Evolutionary conservation across 2,888 invertebrate species (phyloP), one percentile per base, ranked within the genome.

Genomic region (Buathra laborator): DNA sequence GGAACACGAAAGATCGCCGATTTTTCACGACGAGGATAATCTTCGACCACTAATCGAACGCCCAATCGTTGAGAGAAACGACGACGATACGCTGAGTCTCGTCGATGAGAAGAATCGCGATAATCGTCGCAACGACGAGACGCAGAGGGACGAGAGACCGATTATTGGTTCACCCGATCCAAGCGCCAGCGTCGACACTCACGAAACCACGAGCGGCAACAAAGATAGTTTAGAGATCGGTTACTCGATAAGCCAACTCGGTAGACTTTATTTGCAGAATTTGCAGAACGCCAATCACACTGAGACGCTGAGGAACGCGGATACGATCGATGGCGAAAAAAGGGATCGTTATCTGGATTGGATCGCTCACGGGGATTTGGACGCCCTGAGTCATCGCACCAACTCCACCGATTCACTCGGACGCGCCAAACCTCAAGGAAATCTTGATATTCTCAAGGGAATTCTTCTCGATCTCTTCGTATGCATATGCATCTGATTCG

Each of bases 381-480:
- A 91, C 29, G 86, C 89, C 29, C 81, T 90, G 3, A 93, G 90
- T 75, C 90, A 89, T 66, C 89, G 90, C 9, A 90, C 89, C 5
- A 92, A 90, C 59, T 91, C 91, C 7, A 91, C 89, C 71, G 90
- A 91, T 64, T 90, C 90, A 24, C 83, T 90, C 43, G 88, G 89
- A 16, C 90, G 89, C 48, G 89, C 68, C 24, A 92, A 92, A 83
- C 90, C 90, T 2, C 92, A 93, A 79, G 91, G 92, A 56, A 93
- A 91, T 74, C 85, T 92, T 6, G 91, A 91, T 68, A 93, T 92
- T 53, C 85, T 93, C 37, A 93, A 92, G 82, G 90, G 92, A 53
- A 93, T 93, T 75, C 87, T 93, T 2, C 88, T 93, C 75, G 92
- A 93, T 85, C 89, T 92, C 59, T 93, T 93, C 64, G 91, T 93